Conservation (phyloP, 2,113 vertebrate species). For the Crotalus helleri region DNA sequence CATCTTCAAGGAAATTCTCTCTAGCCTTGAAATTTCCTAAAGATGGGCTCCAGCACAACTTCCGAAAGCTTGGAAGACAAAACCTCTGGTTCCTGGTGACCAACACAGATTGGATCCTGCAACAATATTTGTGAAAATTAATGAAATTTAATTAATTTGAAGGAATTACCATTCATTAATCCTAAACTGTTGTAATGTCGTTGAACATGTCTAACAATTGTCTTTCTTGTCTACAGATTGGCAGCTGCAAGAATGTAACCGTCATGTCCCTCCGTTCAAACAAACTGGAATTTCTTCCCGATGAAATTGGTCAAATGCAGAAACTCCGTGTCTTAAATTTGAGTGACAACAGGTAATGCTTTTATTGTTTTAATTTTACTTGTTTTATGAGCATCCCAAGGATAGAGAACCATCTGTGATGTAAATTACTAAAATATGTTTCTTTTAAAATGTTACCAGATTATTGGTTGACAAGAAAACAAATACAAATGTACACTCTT, state of each 20-base stretch:
- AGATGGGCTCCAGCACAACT: neutral
- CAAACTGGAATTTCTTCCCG: conserved; percentile 95
- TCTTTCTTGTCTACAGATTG: conserved; percentile 76
- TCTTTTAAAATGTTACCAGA: neutral
- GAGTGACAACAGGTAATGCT: conserved; percentile 92
- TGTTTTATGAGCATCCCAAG: neutral
- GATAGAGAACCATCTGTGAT: neutral
- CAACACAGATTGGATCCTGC: neutral
- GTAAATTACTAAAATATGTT: neutral
- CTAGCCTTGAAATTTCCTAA: no score
- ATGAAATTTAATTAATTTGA: neutral
- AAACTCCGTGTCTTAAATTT: conserved; percentile 94
- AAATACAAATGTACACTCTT: neutral
- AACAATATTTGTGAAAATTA: neutral
- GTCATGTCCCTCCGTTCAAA: conserved; percentile 98
- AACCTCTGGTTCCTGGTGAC: neutral
- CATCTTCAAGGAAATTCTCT: no score
- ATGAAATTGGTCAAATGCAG: conserved; percentile 99
- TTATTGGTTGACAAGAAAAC: neutral
- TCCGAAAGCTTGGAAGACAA: neutral
- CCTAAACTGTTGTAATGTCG: neutral
- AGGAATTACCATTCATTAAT: neutral
- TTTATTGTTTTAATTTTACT: neutral
- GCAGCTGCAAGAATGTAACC: conserved; percentile 95
- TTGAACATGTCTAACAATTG: neutral